Percentiles rank a stretch among this genome's conserved stretches.
Evolutionary conservation across 1,140 invertebrate genomes (phyloP).

Genomic region (Plutomurus gul): DNA sequence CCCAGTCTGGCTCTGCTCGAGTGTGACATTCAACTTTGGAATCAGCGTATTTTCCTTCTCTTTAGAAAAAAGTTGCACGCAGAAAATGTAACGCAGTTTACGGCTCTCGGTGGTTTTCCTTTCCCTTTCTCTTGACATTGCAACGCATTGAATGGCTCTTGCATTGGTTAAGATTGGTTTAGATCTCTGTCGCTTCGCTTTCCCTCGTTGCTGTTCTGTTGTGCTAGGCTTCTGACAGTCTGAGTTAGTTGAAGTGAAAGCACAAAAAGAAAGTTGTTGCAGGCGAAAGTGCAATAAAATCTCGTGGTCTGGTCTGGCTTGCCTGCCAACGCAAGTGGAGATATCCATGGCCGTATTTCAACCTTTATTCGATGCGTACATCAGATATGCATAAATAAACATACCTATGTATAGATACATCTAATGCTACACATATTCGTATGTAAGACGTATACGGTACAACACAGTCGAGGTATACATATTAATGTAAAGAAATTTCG

Average conservation of each 20-base stretch:
- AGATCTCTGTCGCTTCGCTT: background rate
- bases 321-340: background rate
- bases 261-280: constrained; percentile 21
- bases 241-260: constrained; percentile 17
- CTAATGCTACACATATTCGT: background rate
- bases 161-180: background rate
- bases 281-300: constrained; percentile 11
- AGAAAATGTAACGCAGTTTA: constrained; percentile 6
- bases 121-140: background rate
- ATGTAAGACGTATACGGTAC: background rate
- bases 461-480: too few species aligned
- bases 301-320: background rate
- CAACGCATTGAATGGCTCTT: background rate
- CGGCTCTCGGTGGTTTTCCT: background rate
- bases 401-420: background rate
- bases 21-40: constrained; percentile 21
- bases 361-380: background rate
- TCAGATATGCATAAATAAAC: background rate
- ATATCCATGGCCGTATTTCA: background rate
- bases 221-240: background rate
- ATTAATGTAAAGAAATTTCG: background rate
- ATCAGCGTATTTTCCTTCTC: constrained; percentile 1
- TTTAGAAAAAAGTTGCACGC: constrained; percentile 1
- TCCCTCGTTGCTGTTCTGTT: background rate
- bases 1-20: constrained; percentile 14